These are phyloP conservation scores for Polyploca ridens DNA, from an alignment of 2,888 invertebrate species.

Conservation along the genomic window DNA sequence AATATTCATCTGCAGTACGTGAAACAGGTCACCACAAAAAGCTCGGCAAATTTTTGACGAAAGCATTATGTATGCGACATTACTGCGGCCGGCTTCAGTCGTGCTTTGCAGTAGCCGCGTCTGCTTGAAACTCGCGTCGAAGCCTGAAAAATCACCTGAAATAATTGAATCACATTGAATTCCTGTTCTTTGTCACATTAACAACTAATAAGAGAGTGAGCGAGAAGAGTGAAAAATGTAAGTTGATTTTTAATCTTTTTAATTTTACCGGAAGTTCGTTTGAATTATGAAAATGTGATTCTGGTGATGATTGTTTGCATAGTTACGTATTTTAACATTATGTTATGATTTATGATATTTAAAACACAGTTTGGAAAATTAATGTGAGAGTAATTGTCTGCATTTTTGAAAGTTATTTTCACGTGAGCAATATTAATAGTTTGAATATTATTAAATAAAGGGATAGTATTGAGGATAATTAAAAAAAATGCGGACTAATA, in stretches of 20 bases:
- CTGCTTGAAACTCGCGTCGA: constrained; percentile 51
- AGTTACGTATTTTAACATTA: background rate
- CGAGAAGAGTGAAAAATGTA: constrained; percentile 21
- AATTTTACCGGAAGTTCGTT: background rate
- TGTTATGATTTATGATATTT: no score
- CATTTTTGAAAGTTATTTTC: no score
- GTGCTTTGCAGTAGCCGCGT: constrained; percentile 71
- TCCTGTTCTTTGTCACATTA: constrained; percentile 20
- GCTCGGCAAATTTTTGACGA: constrained; percentile 39
- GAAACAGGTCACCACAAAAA: constrained; percentile 14
- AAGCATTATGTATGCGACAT: constrained; percentile 60
- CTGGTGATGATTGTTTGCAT: background rate
- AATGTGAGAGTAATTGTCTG: no score
- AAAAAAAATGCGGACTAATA: no score
- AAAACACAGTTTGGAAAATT: no score
- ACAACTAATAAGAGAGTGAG: constrained; percentile 12
- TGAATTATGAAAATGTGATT: background rate
- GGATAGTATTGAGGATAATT: no score
- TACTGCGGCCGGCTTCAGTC: constrained; percentile 77
- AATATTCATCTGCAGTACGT: constrained; percentile 6
- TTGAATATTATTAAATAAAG: no score
- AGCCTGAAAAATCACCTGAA: constrained; percentile 39
- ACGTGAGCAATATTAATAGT: no score
- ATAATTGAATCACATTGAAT: constrained; percentile 29
- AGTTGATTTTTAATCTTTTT: constrained; percentile 16